These are phyloP conservation scores for Umimayanthus chanpuru DNA, from an alignment of 92 coral and sea anemone genomes.

Conservation along the genomic window DNA sequence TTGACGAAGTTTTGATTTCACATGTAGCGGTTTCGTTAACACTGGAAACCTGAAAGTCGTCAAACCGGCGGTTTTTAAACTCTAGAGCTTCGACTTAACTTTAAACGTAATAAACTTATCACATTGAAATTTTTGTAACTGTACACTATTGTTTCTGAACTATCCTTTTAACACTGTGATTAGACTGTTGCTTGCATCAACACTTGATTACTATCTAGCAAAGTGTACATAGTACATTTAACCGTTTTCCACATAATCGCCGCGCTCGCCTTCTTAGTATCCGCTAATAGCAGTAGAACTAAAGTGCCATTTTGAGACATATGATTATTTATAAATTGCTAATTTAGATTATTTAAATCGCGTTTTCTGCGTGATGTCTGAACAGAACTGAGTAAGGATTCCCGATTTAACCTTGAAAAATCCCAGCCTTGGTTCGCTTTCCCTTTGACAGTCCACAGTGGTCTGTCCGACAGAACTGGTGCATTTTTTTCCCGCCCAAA, in stretches of 20 bases:
- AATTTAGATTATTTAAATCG: conserved; percentile 18
- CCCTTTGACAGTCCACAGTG: background rate
- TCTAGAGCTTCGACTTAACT: background rate
- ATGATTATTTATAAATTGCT: background rate
- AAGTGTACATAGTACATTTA: background rate
- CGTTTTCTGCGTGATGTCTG: background rate
- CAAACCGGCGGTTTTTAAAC: background rate
- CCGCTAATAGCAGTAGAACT: background rate
- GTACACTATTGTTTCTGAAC: too few relatives aligned
- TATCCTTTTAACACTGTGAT: background rate
- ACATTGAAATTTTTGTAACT: too few relatives aligned
- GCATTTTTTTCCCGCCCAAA: background rate
- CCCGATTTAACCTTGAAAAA: background rate
- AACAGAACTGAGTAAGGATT: conserved; percentile 2
- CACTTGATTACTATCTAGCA: too few relatives aligned
- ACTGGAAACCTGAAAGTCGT: background rate
- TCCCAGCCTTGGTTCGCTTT: background rate
- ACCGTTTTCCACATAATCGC: background rate
- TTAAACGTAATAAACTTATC: too few relatives aligned
- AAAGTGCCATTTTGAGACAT: background rate
- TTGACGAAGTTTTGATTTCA: background rate
- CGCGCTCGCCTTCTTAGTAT: background rate
- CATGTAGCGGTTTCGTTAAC: background rate
- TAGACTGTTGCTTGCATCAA: background rate
- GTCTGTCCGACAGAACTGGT: background rate